Conservation (phyloP, 2,888 invertebrate genomes). For the Trimorus sp. region DNA sequence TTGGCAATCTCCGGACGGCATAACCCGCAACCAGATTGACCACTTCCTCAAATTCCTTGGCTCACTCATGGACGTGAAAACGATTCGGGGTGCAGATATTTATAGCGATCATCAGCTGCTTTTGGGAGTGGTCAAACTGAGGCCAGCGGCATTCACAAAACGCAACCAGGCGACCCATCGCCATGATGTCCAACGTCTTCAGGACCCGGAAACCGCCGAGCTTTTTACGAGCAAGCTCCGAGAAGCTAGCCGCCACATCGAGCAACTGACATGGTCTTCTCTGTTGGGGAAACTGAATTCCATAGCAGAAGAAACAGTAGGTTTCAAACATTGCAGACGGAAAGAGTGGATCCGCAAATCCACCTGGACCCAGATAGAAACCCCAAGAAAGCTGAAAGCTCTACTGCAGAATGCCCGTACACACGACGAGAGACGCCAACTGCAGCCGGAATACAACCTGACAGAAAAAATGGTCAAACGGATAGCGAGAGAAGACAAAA, state of each 20-base stretch:
- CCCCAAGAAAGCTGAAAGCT: slow-evolving; percentile 1
- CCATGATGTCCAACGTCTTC: slow-evolving; percentile 30
- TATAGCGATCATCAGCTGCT: no score
- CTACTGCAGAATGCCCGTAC: slow-evolving; percentile 1
- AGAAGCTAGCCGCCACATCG: background rate
- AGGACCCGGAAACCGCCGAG: slow-evolving; percentile 16
- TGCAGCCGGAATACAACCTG: slow-evolving; percentile 21
- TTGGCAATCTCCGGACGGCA: no score
- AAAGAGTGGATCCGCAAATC: slow-evolving; percentile 35
- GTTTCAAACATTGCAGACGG: slow-evolving; percentile 2
- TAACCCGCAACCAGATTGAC: no score
- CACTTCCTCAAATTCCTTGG: no score
- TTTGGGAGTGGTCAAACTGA: no score
- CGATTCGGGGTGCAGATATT: no score
- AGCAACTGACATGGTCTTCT: background rate
- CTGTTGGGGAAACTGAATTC: slow-evolving; percentile 18
- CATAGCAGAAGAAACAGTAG: slow-evolving; percentile 20
- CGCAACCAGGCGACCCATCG: slow-evolving; percentile 9
- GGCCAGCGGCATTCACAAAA: background rate
- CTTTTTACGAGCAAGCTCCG: slow-evolving; percentile 16
- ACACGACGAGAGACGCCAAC: slow-evolving; percentile 2
- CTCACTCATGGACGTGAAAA: no score
- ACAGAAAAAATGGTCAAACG: slow-evolving; percentile 33
- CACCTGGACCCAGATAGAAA: slow-evolving; percentile 20
- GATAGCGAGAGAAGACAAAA: slow-evolving; percentile 23